Evolutionary conservation across 2,797 vertebrate genomes (phyloP).

Genomic region (Eidolon dupreanum): DNA sequence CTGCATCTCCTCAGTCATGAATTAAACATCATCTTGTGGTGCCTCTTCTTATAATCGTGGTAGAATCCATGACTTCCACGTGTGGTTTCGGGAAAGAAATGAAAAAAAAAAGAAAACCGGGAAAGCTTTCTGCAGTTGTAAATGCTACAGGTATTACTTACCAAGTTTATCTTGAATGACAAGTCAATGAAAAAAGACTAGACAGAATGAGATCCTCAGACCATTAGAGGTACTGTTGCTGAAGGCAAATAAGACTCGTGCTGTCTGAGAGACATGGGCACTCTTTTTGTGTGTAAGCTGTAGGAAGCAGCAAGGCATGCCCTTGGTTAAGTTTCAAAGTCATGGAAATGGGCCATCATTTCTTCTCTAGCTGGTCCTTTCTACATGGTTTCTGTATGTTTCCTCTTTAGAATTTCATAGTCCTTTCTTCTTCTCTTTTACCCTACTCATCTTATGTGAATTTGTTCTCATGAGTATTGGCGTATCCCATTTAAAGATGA

Average conservation of each 20-base stretch:
- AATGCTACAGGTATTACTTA: neutral
- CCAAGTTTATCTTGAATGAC: neutral
- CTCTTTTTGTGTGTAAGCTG: neutral
- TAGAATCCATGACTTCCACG: constrained; percentile 26
- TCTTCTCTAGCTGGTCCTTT: neutral
- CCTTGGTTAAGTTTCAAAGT: neutral
- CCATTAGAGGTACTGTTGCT: neutral
- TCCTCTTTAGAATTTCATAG: neutral
- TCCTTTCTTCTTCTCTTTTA: neutral
- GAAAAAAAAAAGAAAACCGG: neutral
- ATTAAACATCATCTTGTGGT: constrained; percentile 64
- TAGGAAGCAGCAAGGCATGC: neutral
- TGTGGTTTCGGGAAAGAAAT: constrained; percentile 37
- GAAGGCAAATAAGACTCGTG: neutral
- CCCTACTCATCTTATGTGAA: neutral
- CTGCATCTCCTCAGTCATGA: constrained; percentile 60
- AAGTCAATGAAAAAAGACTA: neutral
- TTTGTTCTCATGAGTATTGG: neutral
- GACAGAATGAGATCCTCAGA: neutral
- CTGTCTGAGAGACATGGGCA: neutral
- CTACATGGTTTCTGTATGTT: neutral
- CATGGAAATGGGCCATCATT: neutral
- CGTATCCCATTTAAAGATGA: neutral
- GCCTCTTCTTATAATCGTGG: constrained; percentile 56
- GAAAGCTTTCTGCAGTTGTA: neutral